These are phyloP conservation scores for Orbicella faveolata DNA, from an alignment of 64 coral and sea anemone species.

Conservation along the genomic window DNA sequence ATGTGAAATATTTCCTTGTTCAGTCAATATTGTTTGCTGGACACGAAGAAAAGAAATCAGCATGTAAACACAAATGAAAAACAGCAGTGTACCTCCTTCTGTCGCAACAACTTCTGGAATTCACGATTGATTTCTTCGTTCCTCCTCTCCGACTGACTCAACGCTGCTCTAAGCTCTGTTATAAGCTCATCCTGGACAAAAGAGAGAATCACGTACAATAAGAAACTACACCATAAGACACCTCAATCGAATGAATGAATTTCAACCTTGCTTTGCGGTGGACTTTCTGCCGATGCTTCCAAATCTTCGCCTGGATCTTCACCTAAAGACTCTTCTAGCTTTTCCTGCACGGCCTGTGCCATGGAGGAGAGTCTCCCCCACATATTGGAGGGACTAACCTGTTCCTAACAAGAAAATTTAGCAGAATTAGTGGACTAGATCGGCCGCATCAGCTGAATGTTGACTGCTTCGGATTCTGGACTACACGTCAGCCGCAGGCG, in stretches of 20 bases:
- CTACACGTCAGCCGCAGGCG: constrained; percentile 44
- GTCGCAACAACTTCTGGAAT: constrained; percentile 59
- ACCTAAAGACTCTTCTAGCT: constrained; percentile 84
- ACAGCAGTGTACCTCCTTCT: constrained; percentile 46
- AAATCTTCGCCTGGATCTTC: constrained; percentile 52
- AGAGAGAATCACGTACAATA: not conserved
- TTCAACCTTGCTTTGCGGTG: constrained; percentile 8
- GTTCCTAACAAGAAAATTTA: not conserved
- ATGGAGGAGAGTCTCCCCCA: constrained; percentile 84
- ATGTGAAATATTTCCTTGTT: not conserved
- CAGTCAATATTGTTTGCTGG: not conserved
- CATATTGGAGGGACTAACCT: constrained; percentile 34
- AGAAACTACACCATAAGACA: not conserved
- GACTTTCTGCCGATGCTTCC: constrained; percentile 20
- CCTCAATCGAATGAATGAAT: constrained; percentile 2
- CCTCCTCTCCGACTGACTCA: constrained; percentile 52
- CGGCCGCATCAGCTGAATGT: not conserved
- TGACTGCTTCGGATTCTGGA: not conserved
- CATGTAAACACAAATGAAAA: not conserved
- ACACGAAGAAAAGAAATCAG: not conserved
- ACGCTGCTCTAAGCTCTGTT: constrained; percentile 37
- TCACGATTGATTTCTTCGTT: constrained; percentile 72
- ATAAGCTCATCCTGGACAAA: constrained; percentile 13
- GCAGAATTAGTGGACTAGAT: not conserved
- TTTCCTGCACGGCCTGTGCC: constrained; percentile 80